Base-by-base conservation (phyloP, 2,113 vertebrate species). In the Indri indri region DNA sequence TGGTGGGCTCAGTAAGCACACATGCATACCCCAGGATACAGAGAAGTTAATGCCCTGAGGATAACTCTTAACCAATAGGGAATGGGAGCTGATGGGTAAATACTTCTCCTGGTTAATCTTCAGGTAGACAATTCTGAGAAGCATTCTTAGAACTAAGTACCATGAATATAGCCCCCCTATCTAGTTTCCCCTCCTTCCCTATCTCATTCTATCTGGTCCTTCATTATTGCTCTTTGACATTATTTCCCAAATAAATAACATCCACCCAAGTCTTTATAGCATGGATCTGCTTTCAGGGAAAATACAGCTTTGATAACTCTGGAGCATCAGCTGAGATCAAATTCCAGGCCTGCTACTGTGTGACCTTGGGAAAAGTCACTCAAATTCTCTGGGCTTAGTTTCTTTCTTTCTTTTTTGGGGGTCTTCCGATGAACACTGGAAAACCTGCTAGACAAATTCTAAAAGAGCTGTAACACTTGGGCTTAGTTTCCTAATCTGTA, bases 191-290 rank as follows among this genome's bases (percentile, higher is more conserved):
- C 40, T 42, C 14, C 40, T 81, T 50, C 25, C 13, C 61, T 87
- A 30, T 73, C 73, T 57, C n/a, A 65, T n/a, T 57, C 32, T 63
- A 47, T 96, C 40, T 94, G n/a, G 59, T 59, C 34, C 47, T 42
- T 86, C 54, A 34, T 13, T 82, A 57, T 42, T 77, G 30, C 16
- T 74, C 16, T 18, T 37, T 65, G 79, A 18, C 59, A 68, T 95
- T 81, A 90, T 80, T 90, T 81, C 66, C 86, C 86, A 74, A 70
- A 76, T 93, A 90, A 93, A 70, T 96, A 73, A 37, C 23, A 81
- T 80, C 34, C 14, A 45, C 40, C 27, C 30, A 32, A 80, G 59
- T 52, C 71, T 93, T 80, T 80, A 42, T 79, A 86, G 71, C 79
- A 80, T 16, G 74, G 47, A 18, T 84, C 71, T 89, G 34, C 47